Evolutionary conservation across 2,113 vertebrate species (phyloP).

Genomic region (Clarias macrocephalus): DNA sequence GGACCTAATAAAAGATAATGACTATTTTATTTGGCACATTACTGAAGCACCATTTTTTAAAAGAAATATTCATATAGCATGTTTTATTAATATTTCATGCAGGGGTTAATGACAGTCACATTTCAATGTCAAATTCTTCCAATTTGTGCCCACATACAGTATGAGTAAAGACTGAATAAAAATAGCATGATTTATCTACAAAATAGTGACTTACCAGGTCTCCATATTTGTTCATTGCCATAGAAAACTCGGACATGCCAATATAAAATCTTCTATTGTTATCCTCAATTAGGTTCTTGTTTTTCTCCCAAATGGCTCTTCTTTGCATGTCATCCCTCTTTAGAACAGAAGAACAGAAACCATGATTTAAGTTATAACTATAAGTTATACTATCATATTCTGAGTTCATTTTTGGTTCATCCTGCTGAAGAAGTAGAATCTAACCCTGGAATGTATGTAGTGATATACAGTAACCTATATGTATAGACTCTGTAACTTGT

Average conservation of each 20-base stretch:
- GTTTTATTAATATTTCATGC: neutral
- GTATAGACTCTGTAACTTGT: neutral
- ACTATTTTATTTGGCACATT: neutral
- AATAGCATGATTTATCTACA: neutral
- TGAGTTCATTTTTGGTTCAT: neutral
- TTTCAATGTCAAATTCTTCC: neutral
- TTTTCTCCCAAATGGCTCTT: slow-evolving; percentile 69
- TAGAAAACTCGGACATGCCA: slow-evolving; percentile 66
- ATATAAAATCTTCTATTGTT: slow-evolving; percentile 65
- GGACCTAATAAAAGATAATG: neutral
- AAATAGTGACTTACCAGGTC: slow-evolving; percentile 63
- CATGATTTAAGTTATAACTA: neutral
- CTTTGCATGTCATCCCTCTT: slow-evolving; percentile 57
- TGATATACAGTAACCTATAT: neutral
- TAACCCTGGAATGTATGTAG: neutral
- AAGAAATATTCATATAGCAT: neutral
- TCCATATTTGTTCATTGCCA: slow-evolving; percentile 77
- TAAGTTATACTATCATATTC: neutral
- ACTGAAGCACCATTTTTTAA: neutral
- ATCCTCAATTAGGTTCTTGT: slow-evolving; percentile 65
- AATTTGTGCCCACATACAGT: neutral
- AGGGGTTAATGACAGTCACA: neutral
- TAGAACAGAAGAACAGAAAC: neutral
- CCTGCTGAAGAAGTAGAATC: neutral
- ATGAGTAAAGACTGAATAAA: neutral